Evolutionary conservation across 2,888 invertebrate species (phyloP), one percentile per base, ranked within the genome.

Genomic region (Tetheella fluctuosa): DNA sequence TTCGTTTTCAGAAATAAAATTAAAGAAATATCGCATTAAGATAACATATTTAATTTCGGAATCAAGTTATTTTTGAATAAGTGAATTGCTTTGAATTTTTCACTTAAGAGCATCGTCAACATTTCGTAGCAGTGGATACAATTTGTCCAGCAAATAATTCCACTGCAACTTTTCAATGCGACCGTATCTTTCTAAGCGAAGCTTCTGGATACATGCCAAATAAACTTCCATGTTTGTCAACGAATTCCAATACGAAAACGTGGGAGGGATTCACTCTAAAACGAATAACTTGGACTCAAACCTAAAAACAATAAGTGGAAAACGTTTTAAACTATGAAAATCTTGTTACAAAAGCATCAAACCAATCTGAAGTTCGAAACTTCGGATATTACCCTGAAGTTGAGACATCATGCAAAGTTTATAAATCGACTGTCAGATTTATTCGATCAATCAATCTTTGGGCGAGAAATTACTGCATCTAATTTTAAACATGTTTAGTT

Each of bases 101-200:
- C 65, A 71, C 67, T 68, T 68, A 69, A 68, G 64, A 71, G 67
- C 66, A 71, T 60, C 61, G 80, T 77, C 76, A 79, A 80, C 74
- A 78, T 77, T 74, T 69, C 61, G 69, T n/a, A n/a, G n/a, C 63
- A 65, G 67, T 63, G 62, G 69, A 79, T 77, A 59, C 70, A 76
- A 81, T 82, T 81, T 80, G 76, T 75, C 73, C 71, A 71, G 79
- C 70, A 81, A 85, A 82, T 71, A 81, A 67, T 64, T 62, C 59
- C 56, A 58, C 66, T 61, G 60, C 64, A 65, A 63, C 68, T 62
- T 70, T 66, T 65, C 65, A 68, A 69, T 68, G 64, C 65, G 59
- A 57, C 60, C 58, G 64, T 57, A 62, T 71, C 62, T 65, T 57
- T 37, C 59, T 61, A 63, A 65, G 48, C 67, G 71, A 62, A 62